Evolutionary conservation across 2,797 vertebrate species (phyloP), one percentile per base, ranked within the genome.

Genomic region (Eutrigla gurnardus): DNA sequence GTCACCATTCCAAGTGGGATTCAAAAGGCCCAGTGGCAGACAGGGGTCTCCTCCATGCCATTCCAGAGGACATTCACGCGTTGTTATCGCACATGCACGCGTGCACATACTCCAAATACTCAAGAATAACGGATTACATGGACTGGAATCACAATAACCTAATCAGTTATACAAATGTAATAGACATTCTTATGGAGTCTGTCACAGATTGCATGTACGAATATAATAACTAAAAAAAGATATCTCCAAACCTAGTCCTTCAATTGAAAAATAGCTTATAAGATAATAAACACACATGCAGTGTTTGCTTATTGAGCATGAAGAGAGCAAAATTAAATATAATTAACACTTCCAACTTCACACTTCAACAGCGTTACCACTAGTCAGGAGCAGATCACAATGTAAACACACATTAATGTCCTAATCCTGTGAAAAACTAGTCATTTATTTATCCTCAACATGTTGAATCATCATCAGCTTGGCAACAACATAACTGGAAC

Each of bases 1-100:
- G 88, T 87, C 90, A 78, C 83, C 81, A 89, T 87, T 82, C 75
- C 87, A 79, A 84, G 75, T 49, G 74, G 87, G 86, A 89, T 93
- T 90, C 81, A 85, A 70, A 76, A 25, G 80, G 68, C 47, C 59
- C 60, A 39, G 46, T 61, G 69, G 80, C 35, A 70, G 73, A 83
- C 80, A 71, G 68, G 67, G 77, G 76, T 83, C 70, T 81, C 58
- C 69, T 25, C 66, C 70, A 72, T 75, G 47, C 74, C 83, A 89
- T 88, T 85, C 81, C 85, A 80, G 46, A 80, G 60, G 78, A 85
- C 73, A 80, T 85, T 86, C 78, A 67, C 78, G 71, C 67, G 81
- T 88, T 84, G 73, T 85, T 77, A 89, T 86, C 55, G 54, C 67
- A 81, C 67, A 83, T 76, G 57, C 71, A 75, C 65, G 70, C 69